Base-by-base conservation (phyloP, 2,888 invertebrate genomes). In the Ornithoptera alexandrae region DNA sequence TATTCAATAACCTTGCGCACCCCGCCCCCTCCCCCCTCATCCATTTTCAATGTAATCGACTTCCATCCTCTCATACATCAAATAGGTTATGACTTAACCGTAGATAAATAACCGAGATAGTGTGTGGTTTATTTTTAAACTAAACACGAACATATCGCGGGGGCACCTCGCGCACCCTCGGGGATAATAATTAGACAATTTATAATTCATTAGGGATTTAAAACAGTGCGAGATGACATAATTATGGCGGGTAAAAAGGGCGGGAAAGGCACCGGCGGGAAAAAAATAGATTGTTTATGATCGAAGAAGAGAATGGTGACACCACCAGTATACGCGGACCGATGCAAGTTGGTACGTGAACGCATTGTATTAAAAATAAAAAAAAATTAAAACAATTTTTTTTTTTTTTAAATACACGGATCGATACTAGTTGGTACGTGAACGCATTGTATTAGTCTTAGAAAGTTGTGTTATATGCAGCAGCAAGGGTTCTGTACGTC, bases 201-300 rank as follows among this genome's bases (percentile, higher is more conserved):
- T 86, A 84, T 84, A 82, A 82, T 81, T 80, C 81, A 83, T 85
- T 84, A 79, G 77, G 74, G 78, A 78, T 80, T 77, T 81, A 79
- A 83, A 78, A 81, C 77, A 71, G 79, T 78, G 79, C 70, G 72
- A 81, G 83, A 79, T 82, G 87, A 88, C 84, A 86, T 87, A 83
- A 83, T 81, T 79, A 81, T 80, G 78, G 77, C 74, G 73, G 76
- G 73, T 77, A 80, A 79, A 80, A 79, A 75, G 72, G 67, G 73
- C 71, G 73, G 74, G 75, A 76, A 76, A 74, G 71, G 30, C 5
- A 30, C 30, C 3, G 30, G 30, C 30, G 30, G 72, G 78, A 78
- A 78, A 76, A 75, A 77, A 62, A 69, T 77, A 72, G 78, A 83
- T 77, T 72, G 78, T 82, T 83, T 83, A 83, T 79, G 76, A 75